Percentiles rank a stretch among this genome's conserved stretches.
Conservation (phyloP, 2,113 vertebrate genomes). For the Ceyx margarethae region DNA sequence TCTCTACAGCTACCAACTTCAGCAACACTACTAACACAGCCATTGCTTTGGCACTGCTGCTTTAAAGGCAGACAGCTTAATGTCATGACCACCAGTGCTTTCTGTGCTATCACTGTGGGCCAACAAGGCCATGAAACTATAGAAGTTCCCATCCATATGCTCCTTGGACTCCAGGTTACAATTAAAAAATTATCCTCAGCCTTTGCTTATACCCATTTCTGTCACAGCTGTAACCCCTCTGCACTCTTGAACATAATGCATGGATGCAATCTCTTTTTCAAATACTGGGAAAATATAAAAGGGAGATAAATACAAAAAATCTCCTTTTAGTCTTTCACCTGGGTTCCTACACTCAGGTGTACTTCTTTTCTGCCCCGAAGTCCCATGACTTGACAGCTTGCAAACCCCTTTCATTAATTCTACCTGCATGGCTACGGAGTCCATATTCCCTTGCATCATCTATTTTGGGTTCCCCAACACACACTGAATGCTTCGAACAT, state of each 20-base stretch:
- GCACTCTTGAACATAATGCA: not conserved
- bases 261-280: not conserved
- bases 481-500: not conserved
- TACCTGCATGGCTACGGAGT: not conserved
- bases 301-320: not conserved
- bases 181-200: not conserved
- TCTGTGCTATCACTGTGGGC: not conserved
- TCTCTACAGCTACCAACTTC: not conserved
- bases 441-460: constrained; percentile 1
- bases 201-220: not conserved
- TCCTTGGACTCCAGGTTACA: not conserved
- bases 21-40: not conserved
- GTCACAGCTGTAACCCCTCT: not conserved
- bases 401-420: not conserved
- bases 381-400: not conserved
- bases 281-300: not conserved
- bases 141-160: not conserved
- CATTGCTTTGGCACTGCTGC: not conserved
- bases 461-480: constrained; percentile 19
- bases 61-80: not conserved
- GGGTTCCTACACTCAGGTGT: not conserved
- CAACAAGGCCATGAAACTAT: not conserved
- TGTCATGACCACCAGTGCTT: fast-evolving
- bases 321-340: not conserved
- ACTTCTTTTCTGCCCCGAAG: not conserved